Conservation (phyloP, 2,888 invertebrate species). For the Nasonovia ribisnigri region DNA sequence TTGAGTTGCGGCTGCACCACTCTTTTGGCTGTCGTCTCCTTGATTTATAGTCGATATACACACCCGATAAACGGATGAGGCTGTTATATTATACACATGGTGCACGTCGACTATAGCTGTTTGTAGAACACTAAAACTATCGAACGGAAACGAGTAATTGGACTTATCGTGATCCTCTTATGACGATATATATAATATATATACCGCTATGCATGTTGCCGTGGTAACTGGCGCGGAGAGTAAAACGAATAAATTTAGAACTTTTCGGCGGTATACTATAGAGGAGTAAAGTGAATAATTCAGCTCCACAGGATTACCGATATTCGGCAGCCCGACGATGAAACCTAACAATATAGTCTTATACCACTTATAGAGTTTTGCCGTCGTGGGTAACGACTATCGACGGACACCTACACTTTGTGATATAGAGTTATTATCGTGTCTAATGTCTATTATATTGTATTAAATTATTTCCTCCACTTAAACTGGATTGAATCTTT, state of each 20-base stretch:
- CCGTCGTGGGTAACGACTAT: background rate
- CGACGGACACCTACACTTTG: background rate
- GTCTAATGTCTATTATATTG: no score
- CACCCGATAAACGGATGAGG: background rate
- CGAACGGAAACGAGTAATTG: background rate
- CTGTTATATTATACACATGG: background rate
- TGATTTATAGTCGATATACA: background rate
- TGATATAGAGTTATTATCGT: background rate
- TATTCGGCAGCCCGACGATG: background rate
- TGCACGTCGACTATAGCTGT: background rate
- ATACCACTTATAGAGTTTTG: background rate
- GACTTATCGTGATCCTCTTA: background rate
- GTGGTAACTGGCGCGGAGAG: background rate
- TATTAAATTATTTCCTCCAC: background rate
- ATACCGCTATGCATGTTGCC: background rate
- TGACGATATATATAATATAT: background rate
- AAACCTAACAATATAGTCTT: background rate
- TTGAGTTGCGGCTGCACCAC: background rate
- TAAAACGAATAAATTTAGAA: background rate
- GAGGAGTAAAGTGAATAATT: background rate
- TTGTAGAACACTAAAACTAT: background rate
- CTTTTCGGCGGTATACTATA: background rate
- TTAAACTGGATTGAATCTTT: background rate
- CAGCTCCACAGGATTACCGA: background rate
- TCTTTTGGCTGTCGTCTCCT: background rate